These are phyloP conservation scores for Lutraria lutraria DNA, from an alignment of 2,888 invertebrate species.

Conservation along the genomic window DNA sequence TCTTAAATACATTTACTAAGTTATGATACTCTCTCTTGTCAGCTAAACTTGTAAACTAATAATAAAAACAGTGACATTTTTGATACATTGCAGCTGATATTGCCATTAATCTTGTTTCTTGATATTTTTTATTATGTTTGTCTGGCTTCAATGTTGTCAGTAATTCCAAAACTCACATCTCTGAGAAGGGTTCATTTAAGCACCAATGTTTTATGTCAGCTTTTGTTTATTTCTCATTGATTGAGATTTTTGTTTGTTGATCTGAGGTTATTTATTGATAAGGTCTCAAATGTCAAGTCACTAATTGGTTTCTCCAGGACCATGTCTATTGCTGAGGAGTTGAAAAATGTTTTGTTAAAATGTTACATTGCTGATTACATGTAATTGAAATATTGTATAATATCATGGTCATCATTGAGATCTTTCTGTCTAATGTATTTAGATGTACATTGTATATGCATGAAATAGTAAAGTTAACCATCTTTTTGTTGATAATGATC, in stretches of 20 bases:
- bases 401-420: too few relatives aligned
- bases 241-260: not conserved
- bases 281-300: not conserved
- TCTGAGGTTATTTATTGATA: not conserved
- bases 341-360: too few relatives aligned
- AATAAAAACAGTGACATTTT: not conserved
- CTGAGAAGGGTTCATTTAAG: not conserved
- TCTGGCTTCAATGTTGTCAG: not conserved
- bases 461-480: too few relatives aligned
- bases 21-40: not conserved
- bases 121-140: not conserved
- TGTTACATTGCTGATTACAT: too few relatives aligned
- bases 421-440: too few relatives aligned
- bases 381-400: too few relatives aligned
- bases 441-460: too few relatives aligned
- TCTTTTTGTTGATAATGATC: too few relatives aligned
- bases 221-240: not conserved
- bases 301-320: conserved; percentile 3
- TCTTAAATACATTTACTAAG: not conserved
- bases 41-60: not conserved
- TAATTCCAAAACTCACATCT: not conserved
- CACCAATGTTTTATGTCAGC: not conserved
- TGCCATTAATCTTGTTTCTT: not conserved
- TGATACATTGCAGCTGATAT: not conserved
- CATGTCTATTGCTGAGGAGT: not conserved